A percentile compares a stretch with the other conserved stretches of the same genome.
Conservation (phyloP, 2,888 invertebrate species). For the Phanerotoma sp. region DNA sequence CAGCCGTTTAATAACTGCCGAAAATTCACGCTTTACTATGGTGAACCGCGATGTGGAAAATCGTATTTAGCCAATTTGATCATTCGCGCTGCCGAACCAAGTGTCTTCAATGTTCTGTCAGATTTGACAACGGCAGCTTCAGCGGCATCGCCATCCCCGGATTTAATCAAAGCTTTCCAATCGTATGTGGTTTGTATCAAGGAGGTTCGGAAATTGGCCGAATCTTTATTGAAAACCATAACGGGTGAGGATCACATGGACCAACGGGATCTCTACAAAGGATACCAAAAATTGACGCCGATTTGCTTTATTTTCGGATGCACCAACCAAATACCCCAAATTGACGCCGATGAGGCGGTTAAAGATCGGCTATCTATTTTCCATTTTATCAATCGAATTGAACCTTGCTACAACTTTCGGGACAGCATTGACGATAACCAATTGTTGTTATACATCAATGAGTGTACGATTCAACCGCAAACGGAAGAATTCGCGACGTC, state of each 20-base stretch:
- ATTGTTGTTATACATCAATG: neutral
- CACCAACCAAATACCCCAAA: neutral
- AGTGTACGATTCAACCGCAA: neutral
- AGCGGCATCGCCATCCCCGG: neutral
- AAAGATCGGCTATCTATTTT: conserved; percentile 1
- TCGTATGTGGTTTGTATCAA: neutral
- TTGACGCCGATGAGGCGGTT: neutral
- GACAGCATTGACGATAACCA: neutral
- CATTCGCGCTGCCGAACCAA: conserved; percentile 1
- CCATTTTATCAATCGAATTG: neutral
- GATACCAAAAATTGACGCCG: neutral
- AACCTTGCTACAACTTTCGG: neutral
- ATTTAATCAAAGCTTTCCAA: neutral
- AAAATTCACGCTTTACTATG: neutral
- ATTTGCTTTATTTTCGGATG: conserved; percentile 1
- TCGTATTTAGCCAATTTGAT: neutral
- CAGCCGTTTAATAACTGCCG: neutral
- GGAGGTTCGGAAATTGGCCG: neutral
- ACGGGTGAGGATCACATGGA: conserved; percentile 2
- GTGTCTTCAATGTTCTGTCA: neutral
- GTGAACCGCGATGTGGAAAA: neutral
- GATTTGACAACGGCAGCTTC: neutral
- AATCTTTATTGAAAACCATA: neutral
- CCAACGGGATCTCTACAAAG: neutral
- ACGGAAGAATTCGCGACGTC: neutral